phyloP scores from a whole-genome alignment of 1,140 invertebrate species.

The Apis dorsata region DNA sequence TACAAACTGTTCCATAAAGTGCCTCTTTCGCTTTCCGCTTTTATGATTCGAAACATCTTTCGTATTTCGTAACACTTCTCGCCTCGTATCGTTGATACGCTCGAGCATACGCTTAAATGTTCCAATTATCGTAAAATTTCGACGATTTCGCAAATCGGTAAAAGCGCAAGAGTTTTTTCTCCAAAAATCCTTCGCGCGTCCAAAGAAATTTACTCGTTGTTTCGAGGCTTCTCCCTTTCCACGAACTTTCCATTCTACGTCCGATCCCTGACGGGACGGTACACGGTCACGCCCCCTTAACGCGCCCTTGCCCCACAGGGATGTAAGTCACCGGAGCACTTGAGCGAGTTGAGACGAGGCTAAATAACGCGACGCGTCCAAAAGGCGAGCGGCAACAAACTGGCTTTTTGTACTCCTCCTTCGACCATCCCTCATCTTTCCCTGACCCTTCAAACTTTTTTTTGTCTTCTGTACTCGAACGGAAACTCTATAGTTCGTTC shows the following conservation, averaged over 20 bases:
- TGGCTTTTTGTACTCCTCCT: slow-evolving; percentile 43
- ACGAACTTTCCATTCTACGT: slow-evolving; percentile 47
- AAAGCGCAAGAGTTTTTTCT: not conserved
- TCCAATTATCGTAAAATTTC: not conserved
- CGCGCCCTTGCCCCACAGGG: slow-evolving; percentile 65
- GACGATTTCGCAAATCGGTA: not conserved
- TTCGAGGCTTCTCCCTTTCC: slow-evolving; percentile 25
- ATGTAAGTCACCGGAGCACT: slow-evolving; percentile 73
- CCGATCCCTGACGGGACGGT: slow-evolving; percentile 51
- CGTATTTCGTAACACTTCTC: not conserved
- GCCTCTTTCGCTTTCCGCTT: not conserved
- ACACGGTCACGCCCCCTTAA: slow-evolving; percentile 68
- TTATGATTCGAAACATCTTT: not conserved
- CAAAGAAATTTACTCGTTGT: slow-evolving; percentile 15
- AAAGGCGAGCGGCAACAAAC: slow-evolving; percentile 57
- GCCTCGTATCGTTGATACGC: too few relatives aligned
- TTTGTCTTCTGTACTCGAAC: not conserved
- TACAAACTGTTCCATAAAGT: slow-evolving; percentile 37
- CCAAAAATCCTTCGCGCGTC: not conserved
- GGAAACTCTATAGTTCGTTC: slow-evolving; percentile 12
- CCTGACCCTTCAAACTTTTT: slow-evolving; percentile 33
- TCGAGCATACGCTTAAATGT: too few relatives aligned
- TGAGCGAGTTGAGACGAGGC: slow-evolving; percentile 63
- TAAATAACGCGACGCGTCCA: slow-evolving; percentile 69
- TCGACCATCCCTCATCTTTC: slow-evolving; percentile 29